Base-by-base conservation (phyloP, 2,888 invertebrate species). In the Drosophila atroscutellata region DNA sequence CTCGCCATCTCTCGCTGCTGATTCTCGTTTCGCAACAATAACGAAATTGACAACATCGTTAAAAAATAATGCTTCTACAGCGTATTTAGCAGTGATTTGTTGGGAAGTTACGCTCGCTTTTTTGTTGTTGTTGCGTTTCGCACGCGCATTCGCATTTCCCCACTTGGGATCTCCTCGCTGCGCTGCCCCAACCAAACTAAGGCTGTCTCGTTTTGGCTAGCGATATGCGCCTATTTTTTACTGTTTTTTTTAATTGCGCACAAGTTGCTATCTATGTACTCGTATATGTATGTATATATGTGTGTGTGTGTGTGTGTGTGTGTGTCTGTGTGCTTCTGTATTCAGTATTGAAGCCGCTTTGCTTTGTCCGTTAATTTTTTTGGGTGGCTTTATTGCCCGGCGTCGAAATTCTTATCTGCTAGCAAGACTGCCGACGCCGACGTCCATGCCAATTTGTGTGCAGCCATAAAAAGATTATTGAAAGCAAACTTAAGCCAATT, bases 391-490 rank as follows among this genome's bases (percentile, higher is more conserved):
- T 81, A 84, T 82, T 73, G 72, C 55, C 62, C 71, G 74, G 76
- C 77, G 73, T 77, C 86, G 83, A 51, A 63, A 15, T 58, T 87
- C 77, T 87, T 87, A 84, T 84, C 88, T 77, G 68, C 45, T 36
- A 49, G 52, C 39, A 49, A 55, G 49, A 55, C 69, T 51, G 24
- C 55, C 67, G 42, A 11, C 39, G 59, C 49, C 50, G 57, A n/a
- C 42, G 39, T 51, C 39, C 55, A 49, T 45, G 54, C 37, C 74
- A 83, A 80, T 72, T 77, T 80, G 85, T 52, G 72, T 64, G 62
- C 70, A 70, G 51, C 72, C 75, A 83, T 86, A 83, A 89, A 83
- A 66, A 88, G 77, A 77, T 78, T 88, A 80, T 76, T 67, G 71
- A 75, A 86, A 73, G 68, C 76, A 66, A 72, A 69, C 73, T 67